Base-by-base conservation (phyloP, 2,113 vertebrate genomes). In the Saguinus imperator region DNA sequence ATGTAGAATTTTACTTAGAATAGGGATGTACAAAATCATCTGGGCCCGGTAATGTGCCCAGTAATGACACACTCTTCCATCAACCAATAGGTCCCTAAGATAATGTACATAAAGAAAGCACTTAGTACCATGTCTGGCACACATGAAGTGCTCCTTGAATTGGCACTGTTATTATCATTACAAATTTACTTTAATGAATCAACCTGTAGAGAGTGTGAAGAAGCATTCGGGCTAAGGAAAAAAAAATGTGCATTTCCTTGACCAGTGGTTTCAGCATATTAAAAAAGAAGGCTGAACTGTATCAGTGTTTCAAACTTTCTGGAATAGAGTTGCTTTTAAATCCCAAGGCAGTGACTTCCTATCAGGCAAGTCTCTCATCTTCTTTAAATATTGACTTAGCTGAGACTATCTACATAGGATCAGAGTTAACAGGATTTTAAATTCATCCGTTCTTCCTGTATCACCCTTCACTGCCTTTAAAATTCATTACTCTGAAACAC, bases 331-430 rank as follows among this genome's bases (percentile, higher is more conserved):
- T 21, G 43, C 66, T 88, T 76, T 73, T n/a, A 48, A 58, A 83
- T 73, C 82, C 87, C 92, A 57, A 91, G 29, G 48, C 52, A 11
- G 35, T 32, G 48, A 35, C 76, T 91, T 81, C 66, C 82, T 76
- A 68, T 23, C 85, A 85, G n/a, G 14, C 89, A 8, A 70, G 52
- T 57, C 72, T 90, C 73, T 84, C 48, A 5, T 91, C 76, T 23
- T 89, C 88, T 86, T 76, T 95, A 86, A 94, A 95, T 73, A 95
- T 55, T 92, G 92, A 89, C 88, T 94, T 66, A 16, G 70, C 50
- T 14, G 91, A 94, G 91, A 82, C 40, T 52, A 40, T 88, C 85
- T 80, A 82, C 52, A 14, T 3, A 43, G 81, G 64, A 94, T 89
- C 93, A 66, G 92, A 57, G 91, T 58, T 73, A 72, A 91, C 73